Evolutionary conservation across 2,888 invertebrate species (phyloP), one percentile per base, ranked within the genome.

Genomic region (Amphipyra tragopoginis): DNA sequence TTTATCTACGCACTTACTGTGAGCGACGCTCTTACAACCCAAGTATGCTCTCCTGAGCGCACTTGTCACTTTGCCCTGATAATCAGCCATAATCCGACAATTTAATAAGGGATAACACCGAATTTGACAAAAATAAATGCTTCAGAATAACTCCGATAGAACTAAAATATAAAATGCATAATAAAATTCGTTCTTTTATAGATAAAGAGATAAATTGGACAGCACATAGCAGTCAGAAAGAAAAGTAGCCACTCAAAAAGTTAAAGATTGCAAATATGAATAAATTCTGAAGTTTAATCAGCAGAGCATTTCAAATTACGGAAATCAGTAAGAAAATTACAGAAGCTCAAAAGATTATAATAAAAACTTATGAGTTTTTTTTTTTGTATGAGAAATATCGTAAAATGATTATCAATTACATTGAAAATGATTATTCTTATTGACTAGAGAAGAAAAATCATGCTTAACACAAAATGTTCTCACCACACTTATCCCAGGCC

Each of bases 11-110:
- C 86, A 94, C 95, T 95, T 95, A 95, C 95, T 95, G 94, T 94
- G 94, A 86, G 95, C 95, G 86, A 93, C 90, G 88, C 89, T 90
- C 92, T 95, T 95, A 95, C 94, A 95, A 94, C 94, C 92, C 90
- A 94, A 94, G 91, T 95, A 95, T 75, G 93, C 94, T 83, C 94
- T 90, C 89, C 95, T 92, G 80, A 95, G 90, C 85, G 95, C 95
- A 83, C 88, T 90, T 85, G 93, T 93, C 92, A 95, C 93, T 93
- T 92, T 95, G 87, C 95, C 95, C 95, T 95, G 94, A 92, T 80
- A 79, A 83, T 75, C 85, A 89, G 82, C 75, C 76, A 81, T 76
- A 83, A 77, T 74, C 74, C 75, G 72, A 74, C 45, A 72, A 9
- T 81, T 83, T 82, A 83, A 75, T 72, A 72, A 9, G 2, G 7